Percentiles rank a stretch among this genome's conserved stretches.
Conservation (phyloP, 2,113 vertebrate species). For the Cacatua alba region DNA sequence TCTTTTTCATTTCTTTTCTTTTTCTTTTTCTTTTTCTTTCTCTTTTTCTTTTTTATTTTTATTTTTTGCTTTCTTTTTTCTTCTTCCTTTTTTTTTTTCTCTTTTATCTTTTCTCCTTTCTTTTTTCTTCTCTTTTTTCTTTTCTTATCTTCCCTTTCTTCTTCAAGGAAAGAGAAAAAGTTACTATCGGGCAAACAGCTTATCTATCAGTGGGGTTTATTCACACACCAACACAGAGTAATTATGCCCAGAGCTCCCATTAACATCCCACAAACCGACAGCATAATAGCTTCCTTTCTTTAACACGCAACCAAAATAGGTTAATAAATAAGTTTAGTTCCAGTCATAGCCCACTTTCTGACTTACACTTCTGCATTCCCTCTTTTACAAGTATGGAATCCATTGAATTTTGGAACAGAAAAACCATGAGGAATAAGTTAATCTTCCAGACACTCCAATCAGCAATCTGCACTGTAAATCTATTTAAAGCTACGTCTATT, state of each 20-base stretch:
- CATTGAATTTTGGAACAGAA: slow-evolving; percentile 68
- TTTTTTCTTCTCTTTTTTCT: rapidly evolving
- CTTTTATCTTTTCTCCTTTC: rapidly evolving
- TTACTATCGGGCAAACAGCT: slow-evolving; percentile 51
- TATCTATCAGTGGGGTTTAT: slow-evolving; percentile 62
- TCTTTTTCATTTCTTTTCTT: rapidly evolving
- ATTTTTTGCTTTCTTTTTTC: rapidly evolving
- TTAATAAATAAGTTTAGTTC: slow-evolving; percentile 61
- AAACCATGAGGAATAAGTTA: slow-evolving; percentile 63
- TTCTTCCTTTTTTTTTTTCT: rapidly evolving
- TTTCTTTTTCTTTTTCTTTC: rapidly evolving
- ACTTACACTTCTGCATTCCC: slow-evolving; percentile 47
- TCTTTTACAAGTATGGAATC: slow-evolving; percentile 62
- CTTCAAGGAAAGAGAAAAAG: not conserved
- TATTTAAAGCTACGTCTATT: slow-evolving; percentile 67
- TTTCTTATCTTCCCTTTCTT: not conserved
- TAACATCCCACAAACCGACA: slow-evolving; percentile 45
- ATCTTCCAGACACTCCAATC: slow-evolving; percentile 61
- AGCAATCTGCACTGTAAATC: slow-evolving; percentile 26
- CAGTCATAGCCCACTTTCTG: slow-evolving; percentile 62
- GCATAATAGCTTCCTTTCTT: slow-evolving; percentile 73
- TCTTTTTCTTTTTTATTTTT: rapidly evolving
- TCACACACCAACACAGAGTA: slow-evolving; percentile 59
- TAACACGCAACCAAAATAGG: slow-evolving; percentile 49
- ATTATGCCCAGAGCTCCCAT: slow-evolving; percentile 67